phyloP scores from a whole-genome alignment of 2,888 invertebrate genomes.

The Lepidochrysops patricia region DNA sequence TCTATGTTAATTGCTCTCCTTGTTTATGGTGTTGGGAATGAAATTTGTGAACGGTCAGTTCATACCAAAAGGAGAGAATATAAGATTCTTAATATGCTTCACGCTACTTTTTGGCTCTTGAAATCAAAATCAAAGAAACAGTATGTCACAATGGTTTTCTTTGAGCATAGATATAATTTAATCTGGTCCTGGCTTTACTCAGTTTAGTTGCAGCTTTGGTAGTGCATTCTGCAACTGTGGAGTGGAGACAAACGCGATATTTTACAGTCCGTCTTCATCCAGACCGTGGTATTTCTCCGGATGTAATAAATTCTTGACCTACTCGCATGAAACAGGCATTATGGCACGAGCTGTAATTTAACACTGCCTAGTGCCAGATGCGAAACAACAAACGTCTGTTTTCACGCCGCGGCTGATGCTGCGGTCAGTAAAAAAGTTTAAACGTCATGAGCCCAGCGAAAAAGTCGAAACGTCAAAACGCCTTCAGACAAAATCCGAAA shows the following conservation, averaged over 20 bases:
- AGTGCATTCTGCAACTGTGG: no score
- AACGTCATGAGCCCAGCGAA: background rate
- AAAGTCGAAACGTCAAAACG: background rate
- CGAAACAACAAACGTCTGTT: background rate
- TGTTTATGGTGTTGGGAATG: background rate
- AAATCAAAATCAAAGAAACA: no score
- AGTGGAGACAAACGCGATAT: no score
- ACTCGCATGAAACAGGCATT: background rate
- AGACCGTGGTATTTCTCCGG: background rate
- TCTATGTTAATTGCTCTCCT: slow-evolving; percentile 6
- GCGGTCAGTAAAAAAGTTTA: background rate
- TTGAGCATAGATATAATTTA: no score
- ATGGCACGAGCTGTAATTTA: slow-evolving; percentile 5
- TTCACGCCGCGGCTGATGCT: background rate
- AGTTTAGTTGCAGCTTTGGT: no score
- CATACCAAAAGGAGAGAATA: no score
- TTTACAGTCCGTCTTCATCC: background rate
- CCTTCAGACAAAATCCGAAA: no score
- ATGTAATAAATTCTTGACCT: background rate
- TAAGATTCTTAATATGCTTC: no score
- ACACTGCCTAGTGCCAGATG: slow-evolving; percentile 7
- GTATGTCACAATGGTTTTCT: background rate
- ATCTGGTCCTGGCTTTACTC: no score
- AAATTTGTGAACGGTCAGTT: background rate
- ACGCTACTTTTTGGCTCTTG: no score